Base-by-base conservation (phyloP, 1,140 invertebrate genomes). In the Tribolium madens region DNA sequence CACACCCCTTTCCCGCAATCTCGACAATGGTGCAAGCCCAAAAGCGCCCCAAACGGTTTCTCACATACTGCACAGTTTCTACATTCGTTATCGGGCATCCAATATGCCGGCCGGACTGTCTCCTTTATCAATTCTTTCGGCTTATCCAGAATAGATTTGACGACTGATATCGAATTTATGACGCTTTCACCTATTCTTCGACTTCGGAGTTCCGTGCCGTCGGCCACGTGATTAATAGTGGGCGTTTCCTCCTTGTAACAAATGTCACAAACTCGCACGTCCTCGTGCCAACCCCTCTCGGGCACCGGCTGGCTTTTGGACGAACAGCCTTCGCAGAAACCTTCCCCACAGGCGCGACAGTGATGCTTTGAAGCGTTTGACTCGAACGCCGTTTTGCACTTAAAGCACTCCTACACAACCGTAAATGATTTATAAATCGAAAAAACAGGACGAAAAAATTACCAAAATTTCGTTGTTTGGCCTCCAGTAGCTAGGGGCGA, bases 401-500 rank as follows among this genome's bases (percentile, higher is more conserved):
- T 89, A 76, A 88, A 83, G 84, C 94, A 95, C 64, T 90, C 83
- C 89, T 91, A 81, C 60, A 83, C 81, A 47, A 73, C 76, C 79
- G 79, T 14, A 72, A 57, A 47, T 68, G 3, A 13, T 47, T 17
- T 14, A 9, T 14, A 48, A 42, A 42, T 9, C 2, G 6, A 10
- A 9, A 36, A 36, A 36, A 36, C 6, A 36, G 33, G 33, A 3
- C 18, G 64, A 1, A 75, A 12, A 50, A 73, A 80, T 84, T 83
- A 92, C 91, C 78, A 86, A 89, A 68, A 95, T 94, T 83, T 94
- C 91, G 77, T 90, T 87, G 85, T 96, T 96, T 5, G 93, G 92
- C 47, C 91, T 88, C 95, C 94, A 96, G 86, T 96, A 96, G 14
- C 89, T 89, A 0, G 95, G 95, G 10, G 93, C 93, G 72, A 93